These are phyloP conservation scores for Drosophila sp. DNA, from an alignment of 1,140 invertebrate genomes.

Conservation along the genomic window DNA sequence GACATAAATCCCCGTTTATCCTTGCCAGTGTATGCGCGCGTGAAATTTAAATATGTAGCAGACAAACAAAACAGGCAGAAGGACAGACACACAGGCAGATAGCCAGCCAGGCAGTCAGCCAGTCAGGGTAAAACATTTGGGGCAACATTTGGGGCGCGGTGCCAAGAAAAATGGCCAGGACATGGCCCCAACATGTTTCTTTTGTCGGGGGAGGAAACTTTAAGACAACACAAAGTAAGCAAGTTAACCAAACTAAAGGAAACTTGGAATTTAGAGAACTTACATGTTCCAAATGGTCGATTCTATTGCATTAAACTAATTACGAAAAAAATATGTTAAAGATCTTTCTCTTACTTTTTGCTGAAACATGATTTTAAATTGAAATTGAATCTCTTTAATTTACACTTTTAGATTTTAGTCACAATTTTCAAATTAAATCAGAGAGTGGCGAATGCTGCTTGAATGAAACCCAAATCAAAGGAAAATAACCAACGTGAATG, in stretches of 20 bases:
- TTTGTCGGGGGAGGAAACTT: constrained; percentile 27
- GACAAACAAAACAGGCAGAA: constrained; percentile 21
- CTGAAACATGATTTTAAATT: not conserved
- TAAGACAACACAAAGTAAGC: constrained; percentile 3
- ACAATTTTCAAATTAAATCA: constrained; percentile 74
- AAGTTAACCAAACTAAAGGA: not conserved
- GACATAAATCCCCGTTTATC: constrained; percentile 78
- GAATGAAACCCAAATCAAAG: constrained; percentile 61
- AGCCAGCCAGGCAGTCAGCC: constrained; percentile 18
- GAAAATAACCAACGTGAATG: constrained; percentile 53
- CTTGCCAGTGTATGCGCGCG: constrained; percentile 76
- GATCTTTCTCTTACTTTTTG: not conserved
- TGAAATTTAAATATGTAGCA: constrained; percentile 75
- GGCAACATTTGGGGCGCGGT: constrained; percentile 16
- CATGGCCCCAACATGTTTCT: constrained; percentile 34
- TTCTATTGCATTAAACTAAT: not conserved
- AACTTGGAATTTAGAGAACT: not conserved
- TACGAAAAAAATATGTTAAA: not conserved
- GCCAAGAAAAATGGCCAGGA: constrained; percentile 59
- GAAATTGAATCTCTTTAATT: constrained; percentile 30
- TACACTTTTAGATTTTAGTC: constrained; percentile 70
- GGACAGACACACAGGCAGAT: not conserved
- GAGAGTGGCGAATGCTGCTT: constrained; percentile 52
- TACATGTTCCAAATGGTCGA: not conserved
- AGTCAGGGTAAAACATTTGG: not conserved